Percentiles rank a stretch among this genome's conserved stretches.
These are phyloP conservation scores for Caenorhabditis macrosperma DNA, from an alignment of 2,888 invertebrate species.

Conservation along the genomic window DNA sequence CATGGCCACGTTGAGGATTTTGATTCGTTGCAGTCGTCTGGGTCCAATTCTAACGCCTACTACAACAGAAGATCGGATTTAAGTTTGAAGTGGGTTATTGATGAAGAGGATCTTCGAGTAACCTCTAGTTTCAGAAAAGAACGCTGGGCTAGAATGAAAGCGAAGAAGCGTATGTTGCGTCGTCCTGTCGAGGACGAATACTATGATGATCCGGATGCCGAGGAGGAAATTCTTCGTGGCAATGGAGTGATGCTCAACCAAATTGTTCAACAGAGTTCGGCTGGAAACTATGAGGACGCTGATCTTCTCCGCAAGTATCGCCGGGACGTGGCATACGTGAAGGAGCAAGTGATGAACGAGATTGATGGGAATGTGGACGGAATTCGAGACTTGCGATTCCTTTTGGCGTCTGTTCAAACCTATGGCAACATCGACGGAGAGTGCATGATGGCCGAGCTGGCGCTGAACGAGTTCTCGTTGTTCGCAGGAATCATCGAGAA, in stretches of 20 bases:
- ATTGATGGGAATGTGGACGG: constrained; percentile 54
- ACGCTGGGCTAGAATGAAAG: constrained; percentile 58
- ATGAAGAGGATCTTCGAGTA: too few species aligned
- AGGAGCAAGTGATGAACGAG: constrained; percentile 37
- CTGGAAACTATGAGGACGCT: constrained; percentile 53
- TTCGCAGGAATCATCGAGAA: constrained; percentile 69
- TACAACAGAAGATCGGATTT: constrained; percentile 28
- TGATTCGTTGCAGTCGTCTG: constrained; percentile 19
- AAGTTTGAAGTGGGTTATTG: constrained; percentile 28
- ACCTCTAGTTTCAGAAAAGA: constrained; percentile 26
- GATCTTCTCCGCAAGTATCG: constrained; percentile 57
- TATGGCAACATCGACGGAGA: constrained; percentile 68
- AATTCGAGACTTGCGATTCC: constrained; percentile 66
- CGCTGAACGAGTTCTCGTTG: constrained; percentile 69
- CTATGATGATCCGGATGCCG: constrained; percentile 51
- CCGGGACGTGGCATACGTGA: constrained; percentile 54
- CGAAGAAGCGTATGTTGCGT: constrained; percentile 52
- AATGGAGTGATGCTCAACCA: constrained; percentile 56
- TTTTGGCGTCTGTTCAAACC: constrained; percentile 69
- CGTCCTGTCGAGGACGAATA: constrained; percentile 54
- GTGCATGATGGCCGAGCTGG: constrained; percentile 70
- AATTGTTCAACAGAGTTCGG: constrained; percentile 47
- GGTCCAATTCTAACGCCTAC: constrained; percentile 5
- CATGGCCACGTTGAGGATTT: constrained; percentile 51
- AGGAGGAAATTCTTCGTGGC: constrained; percentile 59